Base-by-base conservation (phyloP, 1,140 invertebrate species). In the Drosophila novamexicana region DNA sequence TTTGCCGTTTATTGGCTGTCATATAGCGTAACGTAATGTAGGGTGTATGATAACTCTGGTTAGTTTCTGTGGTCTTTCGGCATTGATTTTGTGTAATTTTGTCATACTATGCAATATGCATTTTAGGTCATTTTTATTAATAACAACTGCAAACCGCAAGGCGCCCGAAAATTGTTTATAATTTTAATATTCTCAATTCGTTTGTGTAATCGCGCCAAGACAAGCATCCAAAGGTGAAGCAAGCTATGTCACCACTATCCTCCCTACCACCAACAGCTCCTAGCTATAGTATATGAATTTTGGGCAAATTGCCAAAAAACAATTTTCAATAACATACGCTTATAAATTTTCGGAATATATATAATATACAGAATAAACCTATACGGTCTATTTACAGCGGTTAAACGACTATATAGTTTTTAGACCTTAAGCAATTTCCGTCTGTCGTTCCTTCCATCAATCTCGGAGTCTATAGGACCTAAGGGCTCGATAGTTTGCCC, bases 81-180 rank as follows among this genome's bases (percentile, higher is more conserved):
- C 0, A 5, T 29, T 29, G 22, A 29, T 29, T 4, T 5, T 40
- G 22, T 71, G 18, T 71, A 52, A 59, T 61, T 70, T 56, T 76
- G 64, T 61, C 75, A 76, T 50, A 64, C 39, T 40, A 9, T 85
- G 81, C 75, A 77, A 75, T 63, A 58, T 85, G 81, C 81, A 85
- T 54, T 85, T 85, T 85, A 85, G 81, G 81, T 84, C 81, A 84
- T 79, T 66, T 85, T 85, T 85, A 85, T 77, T 68, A 80, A 67
- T 74, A 54, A 61, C 42, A 81, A 59, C 14, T 42, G 14, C 40
- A 63, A n/a, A 29, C 22, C 22, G 22, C 22, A 22, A 22, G 1
- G 22, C 22, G 22, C 22, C 2, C 22, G 22, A 39, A 36, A 44
- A 42, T 45, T 74, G 73, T 79, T 77, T 80, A 79, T 83, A 83